phyloP scores from a whole-genome alignment of 2,113 vertebrate species.

The Leptobrachium leishanense region DNA sequence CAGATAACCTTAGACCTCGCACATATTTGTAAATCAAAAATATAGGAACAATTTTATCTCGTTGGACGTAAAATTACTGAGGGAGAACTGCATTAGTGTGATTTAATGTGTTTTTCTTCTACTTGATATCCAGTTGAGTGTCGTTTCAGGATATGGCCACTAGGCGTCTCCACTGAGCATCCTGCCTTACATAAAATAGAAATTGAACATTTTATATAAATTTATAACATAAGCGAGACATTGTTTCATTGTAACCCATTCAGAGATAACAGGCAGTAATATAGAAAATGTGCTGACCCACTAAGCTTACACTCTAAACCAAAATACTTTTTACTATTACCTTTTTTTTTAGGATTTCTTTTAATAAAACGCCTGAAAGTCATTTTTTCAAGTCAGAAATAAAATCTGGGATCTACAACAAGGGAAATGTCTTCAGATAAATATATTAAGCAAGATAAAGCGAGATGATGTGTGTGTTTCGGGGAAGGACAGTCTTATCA shows the following conservation, averaged over 20 bases:
- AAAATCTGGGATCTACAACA: neutral
- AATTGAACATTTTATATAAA: neutral
- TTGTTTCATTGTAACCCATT: too few species aligned
- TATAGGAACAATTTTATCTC: neutral
- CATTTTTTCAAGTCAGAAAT: neutral
- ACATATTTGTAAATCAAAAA: neutral
- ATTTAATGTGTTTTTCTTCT: neutral
- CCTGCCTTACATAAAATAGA: neutral
- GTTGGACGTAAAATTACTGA: neutral
- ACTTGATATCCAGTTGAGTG: neutral
- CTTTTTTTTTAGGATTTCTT: neutral
- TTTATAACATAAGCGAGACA: too few species aligned
- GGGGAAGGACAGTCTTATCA: slow-evolving; percentile 35
- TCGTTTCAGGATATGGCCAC: slow-evolving; percentile 48
- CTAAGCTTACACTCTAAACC: neutral
- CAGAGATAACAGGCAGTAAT: too few species aligned
- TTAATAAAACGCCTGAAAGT: neutral
- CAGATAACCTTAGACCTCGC: neutral
- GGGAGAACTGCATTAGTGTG: neutral
- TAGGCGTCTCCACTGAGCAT: slow-evolving; percentile 58
- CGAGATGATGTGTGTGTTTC: slow-evolving; percentile 35
- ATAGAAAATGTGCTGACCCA: too few species aligned
- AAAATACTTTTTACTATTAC: neutral
- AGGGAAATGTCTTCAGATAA: neutral
- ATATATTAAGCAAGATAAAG: slow-evolving; percentile 44